Percentiles rank a stretch among this genome's conserved stretches.
These are phyloP conservation scores for Muraenolepis orangiensis DNA, from an alignment of 2,797 vertebrate genomes.

Conservation along the genomic window DNA sequence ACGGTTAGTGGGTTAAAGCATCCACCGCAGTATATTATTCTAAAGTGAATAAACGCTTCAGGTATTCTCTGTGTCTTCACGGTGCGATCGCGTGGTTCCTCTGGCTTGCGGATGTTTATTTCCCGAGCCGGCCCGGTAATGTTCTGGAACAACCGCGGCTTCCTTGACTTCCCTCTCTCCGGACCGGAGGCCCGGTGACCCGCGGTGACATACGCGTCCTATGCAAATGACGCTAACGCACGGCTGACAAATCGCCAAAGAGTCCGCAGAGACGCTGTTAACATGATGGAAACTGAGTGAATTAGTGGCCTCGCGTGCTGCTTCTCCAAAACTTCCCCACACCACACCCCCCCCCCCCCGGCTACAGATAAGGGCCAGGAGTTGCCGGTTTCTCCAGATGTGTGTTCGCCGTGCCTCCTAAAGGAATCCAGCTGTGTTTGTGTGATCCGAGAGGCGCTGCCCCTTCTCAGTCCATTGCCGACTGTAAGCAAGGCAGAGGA, in stretches of 20 bases:
- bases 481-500: slow-evolving; percentile 46
- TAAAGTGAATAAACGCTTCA: background rate
- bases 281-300: slow-evolving; percentile 40
- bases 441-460: slow-evolving; percentile 34
- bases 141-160: slow-evolving; percentile 3
- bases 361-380: slow-evolving; percentile 34
- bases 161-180: slow-evolving; percentile 16
- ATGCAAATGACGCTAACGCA: slow-evolving; percentile 38
- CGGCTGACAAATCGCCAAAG: slow-evolving; percentile 37
- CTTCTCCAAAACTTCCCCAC: slow-evolving; percentile 30
- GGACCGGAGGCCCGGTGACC: slow-evolving; percentile 26
- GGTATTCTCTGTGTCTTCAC: background rate
- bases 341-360: too few species aligned
- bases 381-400: slow-evolving; percentile 50
- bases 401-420: slow-evolving; percentile 48
- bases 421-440: slow-evolving; percentile 55
- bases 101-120: slow-evolving; percentile 10
- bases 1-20: too few species aligned
- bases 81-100: background rate
- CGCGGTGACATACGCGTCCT: slow-evolving; percentile 23
- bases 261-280: slow-evolving; percentile 39
- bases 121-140: background rate
- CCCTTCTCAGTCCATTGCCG: slow-evolving; percentile 20
- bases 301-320: slow-evolving; percentile 34
- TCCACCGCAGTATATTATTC: background rate